Base-by-base conservation (phyloP, 2,113 vertebrate species). In the Entelurus aequoreus region DNA sequence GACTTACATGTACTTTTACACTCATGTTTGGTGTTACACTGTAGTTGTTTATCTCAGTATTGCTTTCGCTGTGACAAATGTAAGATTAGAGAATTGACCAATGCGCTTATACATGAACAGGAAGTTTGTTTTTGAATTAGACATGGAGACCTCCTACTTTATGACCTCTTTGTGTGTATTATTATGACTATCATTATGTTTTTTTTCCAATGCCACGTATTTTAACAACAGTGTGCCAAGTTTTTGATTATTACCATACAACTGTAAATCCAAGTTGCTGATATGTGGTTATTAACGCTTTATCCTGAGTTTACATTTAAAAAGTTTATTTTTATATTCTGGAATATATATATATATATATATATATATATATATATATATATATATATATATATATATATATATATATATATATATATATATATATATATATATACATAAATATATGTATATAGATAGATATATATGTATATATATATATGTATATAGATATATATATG, bases 271-370 rank as follows among this genome's bases (percentile, higher is more conserved):
- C 76, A 85, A 88, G 75, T 80, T 87, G 81, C 83, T 87, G 84
- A 77, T 82, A 80, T 81, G 73, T 87, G 69, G 76, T 78, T 84
- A 74, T 72, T 83, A 71, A 86, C 28, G 65, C 75, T 88, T 81
- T 83, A 79, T 80, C 74, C 74, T 75, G 63, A 69, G 75, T 77
- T 81, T 87, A 86, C 83, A 80, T 82, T 80, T 72, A 72, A 40
- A 88, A 76, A 86, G 62, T 76, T 84, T 90, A 87, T 87, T 89
- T 90, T 88, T 90, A 74, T 90, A 90, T 86, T 81, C 77, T 77
- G 52, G 77, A 75, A 66, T 7, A 40, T 40, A 46, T 46, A 46
- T 46, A 46, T 11, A 46, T 46, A 46, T 46, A 9, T 84, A 46
- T 81, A 28, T 28, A 28, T 28, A 28, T 28, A 4, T 28, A 28